Percentiles rank a stretch among this genome's conserved stretches.
These are phyloP conservation scores for Arizona elegans DNA, from an alignment of 2,113 vertebrate genomes.

Conservation along the genomic window DNA sequence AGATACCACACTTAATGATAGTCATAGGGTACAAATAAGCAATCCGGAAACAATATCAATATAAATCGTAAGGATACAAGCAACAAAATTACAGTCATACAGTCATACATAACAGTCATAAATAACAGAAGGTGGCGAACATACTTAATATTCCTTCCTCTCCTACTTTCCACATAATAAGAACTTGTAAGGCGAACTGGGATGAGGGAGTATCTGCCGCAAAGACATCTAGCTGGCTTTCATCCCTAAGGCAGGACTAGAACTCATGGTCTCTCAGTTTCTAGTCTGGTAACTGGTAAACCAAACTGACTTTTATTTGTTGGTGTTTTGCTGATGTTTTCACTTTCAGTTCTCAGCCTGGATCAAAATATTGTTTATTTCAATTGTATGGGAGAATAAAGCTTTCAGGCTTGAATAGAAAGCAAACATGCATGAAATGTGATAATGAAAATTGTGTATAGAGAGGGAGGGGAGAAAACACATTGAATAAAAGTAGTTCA, in stretches of 20 bases:
- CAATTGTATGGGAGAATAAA: slow-evolving; percentile 14
- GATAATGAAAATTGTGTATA: background rate
- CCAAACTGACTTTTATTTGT: background rate
- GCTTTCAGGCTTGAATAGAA: background rate
- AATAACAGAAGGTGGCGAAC: background rate
- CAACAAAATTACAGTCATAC: no score
- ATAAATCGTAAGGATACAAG: no score
- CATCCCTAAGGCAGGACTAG: background rate
- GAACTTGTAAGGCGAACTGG: background rate
- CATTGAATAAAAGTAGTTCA: background rate
- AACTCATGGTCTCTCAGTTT: background rate
- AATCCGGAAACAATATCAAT: no score
- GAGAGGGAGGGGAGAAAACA: background rate
- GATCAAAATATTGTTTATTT: slow-evolving; percentile 13
- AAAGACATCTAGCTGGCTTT: background rate
- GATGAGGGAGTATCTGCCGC: background rate
- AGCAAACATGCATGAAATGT: background rate
- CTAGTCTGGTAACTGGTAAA: background rate
- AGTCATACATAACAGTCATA: background rate
- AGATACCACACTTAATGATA: no score
- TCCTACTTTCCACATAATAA: background rate
- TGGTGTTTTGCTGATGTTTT: background rate
- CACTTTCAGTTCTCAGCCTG: background rate
- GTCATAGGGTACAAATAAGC: no score
- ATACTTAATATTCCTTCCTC: background rate